Conservation (phyloP, 1,140 invertebrate genomes). For the Diploscapter pachys region DNA sequence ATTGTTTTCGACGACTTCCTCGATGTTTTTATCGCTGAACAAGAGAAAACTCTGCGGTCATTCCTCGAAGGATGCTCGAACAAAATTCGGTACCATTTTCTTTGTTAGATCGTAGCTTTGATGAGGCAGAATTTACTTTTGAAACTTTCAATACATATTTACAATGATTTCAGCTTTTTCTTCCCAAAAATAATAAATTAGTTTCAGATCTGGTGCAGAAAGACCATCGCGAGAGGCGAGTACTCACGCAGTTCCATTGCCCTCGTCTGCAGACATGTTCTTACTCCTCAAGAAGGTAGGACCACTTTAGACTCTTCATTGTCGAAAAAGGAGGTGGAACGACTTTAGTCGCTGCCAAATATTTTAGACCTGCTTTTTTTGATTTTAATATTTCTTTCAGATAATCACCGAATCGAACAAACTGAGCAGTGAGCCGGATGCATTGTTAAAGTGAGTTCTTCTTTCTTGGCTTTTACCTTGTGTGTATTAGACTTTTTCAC, state of each 20-base stretch:
- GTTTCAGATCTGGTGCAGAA: constrained; percentile 51
- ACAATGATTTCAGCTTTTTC: no score
- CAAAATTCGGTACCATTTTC: constrained; percentile 43
- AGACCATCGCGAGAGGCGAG: constrained; percentile 59
- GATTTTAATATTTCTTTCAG: no score
- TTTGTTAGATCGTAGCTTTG: no score
- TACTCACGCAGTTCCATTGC: constrained; percentile 69
- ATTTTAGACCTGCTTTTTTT: no score
- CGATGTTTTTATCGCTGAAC: constrained; percentile 53
- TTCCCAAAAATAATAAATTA: no score
- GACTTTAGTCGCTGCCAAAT: no score
- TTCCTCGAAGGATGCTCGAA: constrained; percentile 54
- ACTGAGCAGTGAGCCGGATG: constrained; percentile 76
- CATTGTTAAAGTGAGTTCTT: constrained; percentile 34
- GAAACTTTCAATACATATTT: no score
- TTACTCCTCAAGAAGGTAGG: constrained; percentile 73
- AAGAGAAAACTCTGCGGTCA: constrained; percentile 50
- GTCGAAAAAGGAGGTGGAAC: no score
- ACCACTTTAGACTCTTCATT: no score
- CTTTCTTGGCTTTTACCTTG: background rate
- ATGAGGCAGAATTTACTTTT: no score
- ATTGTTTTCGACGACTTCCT: constrained; percentile 52
- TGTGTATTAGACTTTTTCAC: no score
- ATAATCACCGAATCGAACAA: constrained; percentile 87
- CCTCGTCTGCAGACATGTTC: constrained; percentile 84